phyloP scores from a whole-genome alignment of 1,140 invertebrate genomes.

The Microplitis mediator region DNA sequence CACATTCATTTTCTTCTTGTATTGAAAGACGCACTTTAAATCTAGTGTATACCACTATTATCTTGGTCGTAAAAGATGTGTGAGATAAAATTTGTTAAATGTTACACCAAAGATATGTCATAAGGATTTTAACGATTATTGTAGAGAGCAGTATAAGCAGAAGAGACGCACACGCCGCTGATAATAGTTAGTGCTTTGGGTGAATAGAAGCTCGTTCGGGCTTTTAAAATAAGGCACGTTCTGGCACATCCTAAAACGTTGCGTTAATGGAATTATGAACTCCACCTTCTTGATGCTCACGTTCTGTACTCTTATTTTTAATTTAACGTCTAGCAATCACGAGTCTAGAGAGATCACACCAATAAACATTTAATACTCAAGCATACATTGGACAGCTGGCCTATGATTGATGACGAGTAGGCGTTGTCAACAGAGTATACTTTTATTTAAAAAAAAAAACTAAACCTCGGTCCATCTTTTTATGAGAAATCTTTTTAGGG shows the following conservation, averaged over 20 bases:
- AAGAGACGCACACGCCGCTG: too few species aligned
- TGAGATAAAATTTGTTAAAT: too few species aligned
- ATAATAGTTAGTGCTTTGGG: too few species aligned
- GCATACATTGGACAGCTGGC: slow-evolving; percentile 28
- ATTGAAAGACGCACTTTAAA: neutral
- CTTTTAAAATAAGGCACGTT: neutral
- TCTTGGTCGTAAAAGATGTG: too few species aligned
- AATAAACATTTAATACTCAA: neutral
- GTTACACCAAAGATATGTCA: too few species aligned
- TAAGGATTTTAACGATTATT: too few species aligned
- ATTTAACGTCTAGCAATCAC: neutral
- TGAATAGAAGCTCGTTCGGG: neutral
- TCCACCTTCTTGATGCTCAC: slow-evolving; percentile 17
- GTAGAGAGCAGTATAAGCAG: too few species aligned
- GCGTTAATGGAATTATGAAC: slow-evolving; percentile 31
- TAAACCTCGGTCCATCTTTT: too few species aligned
- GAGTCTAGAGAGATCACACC: neutral
- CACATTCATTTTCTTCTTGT: neutral
- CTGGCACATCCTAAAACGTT: too few species aligned
- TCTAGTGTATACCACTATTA: too few species aligned
- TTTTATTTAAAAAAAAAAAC: neutral
- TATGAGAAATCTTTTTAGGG: too few species aligned
- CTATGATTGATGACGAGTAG: slow-evolving; percentile 26
- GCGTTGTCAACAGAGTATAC: neutral
- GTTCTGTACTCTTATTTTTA: neutral